Base-by-base conservation (phyloP, 1,140 invertebrate genomes). In the Pomacea maculata region DNA sequence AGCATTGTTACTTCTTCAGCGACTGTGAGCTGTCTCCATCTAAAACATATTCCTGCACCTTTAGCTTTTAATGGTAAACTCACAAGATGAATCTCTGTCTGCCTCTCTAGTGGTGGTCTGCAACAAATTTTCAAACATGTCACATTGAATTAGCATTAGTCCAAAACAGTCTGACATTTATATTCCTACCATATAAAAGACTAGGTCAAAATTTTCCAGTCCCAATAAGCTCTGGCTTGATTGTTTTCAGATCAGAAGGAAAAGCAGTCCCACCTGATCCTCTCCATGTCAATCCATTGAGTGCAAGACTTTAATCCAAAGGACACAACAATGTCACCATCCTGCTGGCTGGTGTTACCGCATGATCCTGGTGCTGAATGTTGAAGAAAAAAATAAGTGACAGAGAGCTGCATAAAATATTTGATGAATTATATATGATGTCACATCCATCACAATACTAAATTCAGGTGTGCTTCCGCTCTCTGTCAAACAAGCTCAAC, bases 31-130 rank as follows among this genome's bases (percentile, higher is more conserved):
- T 91, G 88, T 65, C 72, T 80, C 89, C 90, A 92, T 52, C 84
- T 85, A 67, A 92, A 82, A 83, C 91, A 92, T 15, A 90, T 80
- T 54, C 86, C 87, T 54, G 83, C 83, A 67, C 83, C 80, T 82
- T 87, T 84, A 63, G 89, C 87, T 19, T 85, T 79, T n/a, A 68
- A 52, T 52, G 91, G 91, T 52, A 92, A 80, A 76, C 86, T 85
- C 9, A 91, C 70, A 54, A 91, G 85, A 75, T 91, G 85, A 57
- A 88, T 85, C 74, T 88, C 86, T 55, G 89, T 83, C 14, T 78
- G 81, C 0, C 54, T 72, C 21, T 29, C 67, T 11, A 68, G 75
- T 74, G 87, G 86, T 67, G 86, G 65, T 45, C 87, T 89, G 81
- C 61, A 84, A 64, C n/a, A 78, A 21, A 78, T 67, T 61, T 52